Base-by-base conservation (phyloP, 2,113 vertebrate species). In the Aleadryas rufinucha region DNA sequence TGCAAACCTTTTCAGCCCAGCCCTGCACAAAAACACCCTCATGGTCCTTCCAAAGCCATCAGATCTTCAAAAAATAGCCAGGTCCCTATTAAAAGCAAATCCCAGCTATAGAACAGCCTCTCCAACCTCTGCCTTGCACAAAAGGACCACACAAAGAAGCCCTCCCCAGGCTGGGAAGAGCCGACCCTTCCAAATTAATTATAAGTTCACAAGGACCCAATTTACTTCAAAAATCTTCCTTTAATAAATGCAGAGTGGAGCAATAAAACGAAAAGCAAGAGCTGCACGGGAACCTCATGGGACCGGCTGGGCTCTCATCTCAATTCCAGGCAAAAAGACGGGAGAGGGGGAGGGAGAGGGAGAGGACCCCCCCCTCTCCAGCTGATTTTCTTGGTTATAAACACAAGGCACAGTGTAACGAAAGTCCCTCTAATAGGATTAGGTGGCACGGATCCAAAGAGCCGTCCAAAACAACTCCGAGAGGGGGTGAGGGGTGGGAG, bases 371-470 rank as follows among this genome's bases (percentile, higher is more conserved):
- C 66, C 85, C 63, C 33, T 56, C 69, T 56, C 72, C 16, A 17
- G 54, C 95, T 69, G 92, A 93, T 90, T 83, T 60, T 70, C 69
- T 84, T 89, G 68, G 91, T 94, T 93, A 64, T 41, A 86, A 94
- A 97, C 91, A 97, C 92, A 85, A 91, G 89, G 59, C 80, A 79
- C 74, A 91, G 80, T 93, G 91, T 78, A 95, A 95, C 60, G n/a
- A 89, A 97, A 96, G 90, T 83, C 88, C 90, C 94, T 69, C 84
- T 97, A 97, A 97, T 93, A 90, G 85, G 87, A 97, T 97, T 96
- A 96, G 71, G 69, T 93, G 95, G 85, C 94, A 66, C 5, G 1
- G 41, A 41, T 95, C 84, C 96, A 96, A 87, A 42, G 33, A 96
- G 77, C 84, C 79, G 83, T 92, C 92, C 93, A 89, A 91, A 97